Evolutionary conservation across 2,113 vertebrate species (phyloP), one percentile per base, ranked within the genome.

Genomic region (Notechis scutatus): DNA sequence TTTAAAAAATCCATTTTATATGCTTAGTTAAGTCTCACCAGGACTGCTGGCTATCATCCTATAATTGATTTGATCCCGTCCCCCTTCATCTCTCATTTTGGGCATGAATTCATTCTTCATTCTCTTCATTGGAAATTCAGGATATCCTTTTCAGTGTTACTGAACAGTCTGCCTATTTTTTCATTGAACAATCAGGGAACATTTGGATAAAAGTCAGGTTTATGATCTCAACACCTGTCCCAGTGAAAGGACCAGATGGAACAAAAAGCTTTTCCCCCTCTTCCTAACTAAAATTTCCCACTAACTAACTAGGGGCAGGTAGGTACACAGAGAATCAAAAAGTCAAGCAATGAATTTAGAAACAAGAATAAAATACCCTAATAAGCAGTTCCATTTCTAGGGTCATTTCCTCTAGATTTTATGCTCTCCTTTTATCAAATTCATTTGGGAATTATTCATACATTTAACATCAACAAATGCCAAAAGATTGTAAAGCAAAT

Each of bases 101-200:
- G 24, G 90, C 59, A 69, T 57, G 91, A 85, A 91, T 91, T n/a
- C n/a, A n/a, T n/a, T n/a, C 57, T 94, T 86, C 55, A 89, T 74
- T 56, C 88, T 26, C 45, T 91, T 85, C 93, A 47, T 1, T 74
- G 50, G 81, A 92, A 94, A 91, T 61, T 42, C 55, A 92, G 69
- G 20, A 26, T 85, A 92, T 88, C 7, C 57, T 86, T 94, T 90
- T 55, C 74, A 12, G 4, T 50, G 45, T 50, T 89, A 86, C 89
- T 89, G 52, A 18, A 89, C 52, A 91, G 81, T 55, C 59, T 86
- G 56, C 15, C 64, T 85, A 0, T 34, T 90, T 81, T 55, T 55
- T 81, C 85, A 89, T 59, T 81, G 74, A 81, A 81, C 74, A 9
- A 54, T 39, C 85, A 20, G n/a, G 23, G 59, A 69, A 92, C 59